Evolutionary conservation across 2,797 vertebrate genomes (phyloP), one percentile per base, ranked within the genome.

Genomic region (Lepidocolaptes lacrymiger): DNA sequence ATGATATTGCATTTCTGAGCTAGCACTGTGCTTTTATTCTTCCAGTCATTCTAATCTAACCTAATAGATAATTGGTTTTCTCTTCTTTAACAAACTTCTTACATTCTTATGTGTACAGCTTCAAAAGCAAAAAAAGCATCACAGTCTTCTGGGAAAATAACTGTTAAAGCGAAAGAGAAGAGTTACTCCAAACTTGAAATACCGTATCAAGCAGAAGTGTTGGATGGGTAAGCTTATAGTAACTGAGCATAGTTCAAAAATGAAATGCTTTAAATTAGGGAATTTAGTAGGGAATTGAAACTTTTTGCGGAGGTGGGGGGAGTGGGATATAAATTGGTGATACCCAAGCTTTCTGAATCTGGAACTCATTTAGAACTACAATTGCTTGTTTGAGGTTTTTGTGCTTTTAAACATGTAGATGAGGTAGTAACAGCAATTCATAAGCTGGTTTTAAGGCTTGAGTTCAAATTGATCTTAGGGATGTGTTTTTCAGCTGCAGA

Each of bases 131-230:
- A 98, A 98, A 98, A 98, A 96, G 84, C 98, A 39, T 98, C 98
- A 96, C 99, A 99, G 94, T 98, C 98, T 97, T 99, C 99, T 98
- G 99, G 99, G 87, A 99, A 99, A 98, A 99, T 99, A 98, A 99
- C 99, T 51, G 99, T 99, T 78, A 99, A 99, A 98, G 99, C 99
- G 23, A 99, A 99, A 98, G 99, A 99, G 96, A 99, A 99, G 97
- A 99, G 98, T 97, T 99, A 99, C 93, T 99, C 99, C 95, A 99
- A 99, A 98, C 99, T 99, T 95, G 99, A 99, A 98, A 99, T 99
- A 97, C 99, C 99, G 0, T 99, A 99, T 98, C 99, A 99, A 97
- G 99, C 99, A 67, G 99, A 99, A 93, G 99, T 99, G 95, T 98
- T 99, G 98, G 99, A 99, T 95, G 99, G 99, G 99, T 99, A 97